A percentile compares a stretch with the other conserved stretches of the same genome.
Evolutionary conservation across 2,888 invertebrate species (phyloP).

Genomic region (Brenthis daphne): DNA sequence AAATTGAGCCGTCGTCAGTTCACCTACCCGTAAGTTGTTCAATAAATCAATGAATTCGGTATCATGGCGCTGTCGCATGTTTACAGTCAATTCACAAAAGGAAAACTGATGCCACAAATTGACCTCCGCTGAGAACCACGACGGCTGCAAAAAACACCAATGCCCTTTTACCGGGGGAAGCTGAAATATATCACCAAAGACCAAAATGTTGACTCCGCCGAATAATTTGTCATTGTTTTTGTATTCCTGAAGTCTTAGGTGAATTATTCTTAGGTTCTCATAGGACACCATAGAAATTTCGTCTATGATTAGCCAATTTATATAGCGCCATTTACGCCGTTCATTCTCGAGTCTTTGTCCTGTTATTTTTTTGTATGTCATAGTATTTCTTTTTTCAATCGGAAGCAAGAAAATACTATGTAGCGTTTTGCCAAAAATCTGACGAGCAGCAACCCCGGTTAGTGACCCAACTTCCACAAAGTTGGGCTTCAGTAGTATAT

Average conservation of each 20-base stretch:
- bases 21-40: constrained; percentile 45
- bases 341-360: constrained; percentile 39
- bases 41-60: constrained; percentile 43
- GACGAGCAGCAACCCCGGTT: neutral
- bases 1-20: constrained; percentile 39
- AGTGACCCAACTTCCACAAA: constrained; percentile 41
- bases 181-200: constrained; percentile 46
- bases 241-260: constrained; percentile 38
- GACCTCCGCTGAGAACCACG: constrained; percentile 40
- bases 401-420: constrained; percentile 42
- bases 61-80: constrained; percentile 51
- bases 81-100: constrained; percentile 48
- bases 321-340: constrained; percentile 46
- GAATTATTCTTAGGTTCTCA: constrained; percentile 44
- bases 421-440: constrained; percentile 41
- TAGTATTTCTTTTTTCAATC: constrained; percentile 45
- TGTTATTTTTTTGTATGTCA: neutral
- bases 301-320: constrained; percentile 45
- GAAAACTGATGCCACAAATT: constrained; percentile 45
- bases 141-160: constrained; percentile 42
- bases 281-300: constrained; percentile 49
- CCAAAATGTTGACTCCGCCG: constrained; percentile 39
- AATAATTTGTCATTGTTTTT: constrained; percentile 40
- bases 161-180: constrained; percentile 48
- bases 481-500: constrained; percentile 31